phyloP scores from a whole-genome alignment of 2,888 invertebrate genomes.

The Drosophila macrospina region DNA sequence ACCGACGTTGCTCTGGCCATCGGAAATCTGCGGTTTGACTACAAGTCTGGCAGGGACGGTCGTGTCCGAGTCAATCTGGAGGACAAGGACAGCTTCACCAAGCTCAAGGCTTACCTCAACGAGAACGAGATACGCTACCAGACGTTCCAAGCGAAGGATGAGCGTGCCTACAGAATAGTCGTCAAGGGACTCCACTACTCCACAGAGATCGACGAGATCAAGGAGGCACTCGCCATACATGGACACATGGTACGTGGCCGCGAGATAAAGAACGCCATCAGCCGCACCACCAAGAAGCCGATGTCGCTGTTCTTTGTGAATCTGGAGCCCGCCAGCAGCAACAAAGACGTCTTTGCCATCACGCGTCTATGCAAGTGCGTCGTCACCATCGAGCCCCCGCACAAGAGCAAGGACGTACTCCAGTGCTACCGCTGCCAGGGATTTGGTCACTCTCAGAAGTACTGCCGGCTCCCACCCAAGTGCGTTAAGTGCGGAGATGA shows the following conservation, averaged over 20 bases:
- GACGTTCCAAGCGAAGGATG: neutral
- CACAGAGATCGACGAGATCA: neutral
- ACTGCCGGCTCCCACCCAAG: neutral
- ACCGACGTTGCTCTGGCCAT: neutral
- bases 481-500: neutral
- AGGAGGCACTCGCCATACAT: neutral
- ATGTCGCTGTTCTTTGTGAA: neutral
- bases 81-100: neutral
- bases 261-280: neutral
- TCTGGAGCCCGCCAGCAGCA: neutral
- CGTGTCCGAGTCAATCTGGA: neutral
- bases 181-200: slow-evolving; percentile 2
- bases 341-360: neutral
- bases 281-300: neutral
- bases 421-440: slow-evolving; percentile 11
- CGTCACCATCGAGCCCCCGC: neutral
- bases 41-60: neutral
- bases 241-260: neutral
- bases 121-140: neutral
- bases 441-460: neutral
- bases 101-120: neutral
- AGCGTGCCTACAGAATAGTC: neutral
- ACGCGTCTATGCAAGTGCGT: neutral
- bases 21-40: neutral
- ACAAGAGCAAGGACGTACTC: neutral